phyloP scores from a whole-genome alignment of 2,797 vertebrate genomes.

The Fistularia tabacaria region DNA sequence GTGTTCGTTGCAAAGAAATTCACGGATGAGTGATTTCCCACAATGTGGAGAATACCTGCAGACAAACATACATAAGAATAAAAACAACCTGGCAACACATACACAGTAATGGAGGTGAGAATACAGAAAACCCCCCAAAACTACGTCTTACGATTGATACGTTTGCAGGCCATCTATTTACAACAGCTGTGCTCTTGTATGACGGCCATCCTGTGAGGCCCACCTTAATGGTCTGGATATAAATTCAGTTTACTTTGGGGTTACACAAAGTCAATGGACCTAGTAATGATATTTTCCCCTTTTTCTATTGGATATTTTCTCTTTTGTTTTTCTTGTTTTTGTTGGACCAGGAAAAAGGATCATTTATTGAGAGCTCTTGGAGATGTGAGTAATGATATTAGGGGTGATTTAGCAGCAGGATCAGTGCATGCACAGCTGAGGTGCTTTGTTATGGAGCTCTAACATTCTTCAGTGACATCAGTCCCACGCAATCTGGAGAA shows the following conservation, averaged over 20 bases:
- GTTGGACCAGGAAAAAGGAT: conserved; percentile 38
- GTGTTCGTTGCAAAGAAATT: conserved; percentile 49
- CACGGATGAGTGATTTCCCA: conserved; percentile 41
- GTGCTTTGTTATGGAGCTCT: conserved; percentile 9
- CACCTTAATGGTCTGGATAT: conserved; percentile 51
- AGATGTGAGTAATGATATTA: conserved; percentile 43
- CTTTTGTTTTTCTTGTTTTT: conserved; percentile 34
- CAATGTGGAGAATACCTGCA: not conserved
- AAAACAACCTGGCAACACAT: conserved; percentile 1
- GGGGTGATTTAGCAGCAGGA: conserved; percentile 20
- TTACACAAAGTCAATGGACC: conserved; percentile 38
- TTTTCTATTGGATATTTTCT: conserved; percentile 36
- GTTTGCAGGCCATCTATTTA: conserved; percentile 52
- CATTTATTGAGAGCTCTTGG: conserved; percentile 15
- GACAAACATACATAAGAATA: conserved; percentile 29
- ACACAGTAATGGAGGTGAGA: too few relatives aligned
- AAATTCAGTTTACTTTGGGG: conserved; percentile 40
- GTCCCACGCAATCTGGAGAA: conserved; percentile 21
- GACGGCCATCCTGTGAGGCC: conserved; percentile 53
- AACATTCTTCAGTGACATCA: conserved; percentile 49
- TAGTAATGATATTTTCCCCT: conserved; percentile 52
- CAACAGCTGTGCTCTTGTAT: conserved; percentile 44
- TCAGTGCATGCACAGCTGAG: conserved; percentile 4
- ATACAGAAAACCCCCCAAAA: too few relatives aligned
- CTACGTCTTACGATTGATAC: too few relatives aligned